Evolutionary conservation across 2,113 vertebrate species (phyloP).

Genomic region (Gorsachius goisagi): DNA sequence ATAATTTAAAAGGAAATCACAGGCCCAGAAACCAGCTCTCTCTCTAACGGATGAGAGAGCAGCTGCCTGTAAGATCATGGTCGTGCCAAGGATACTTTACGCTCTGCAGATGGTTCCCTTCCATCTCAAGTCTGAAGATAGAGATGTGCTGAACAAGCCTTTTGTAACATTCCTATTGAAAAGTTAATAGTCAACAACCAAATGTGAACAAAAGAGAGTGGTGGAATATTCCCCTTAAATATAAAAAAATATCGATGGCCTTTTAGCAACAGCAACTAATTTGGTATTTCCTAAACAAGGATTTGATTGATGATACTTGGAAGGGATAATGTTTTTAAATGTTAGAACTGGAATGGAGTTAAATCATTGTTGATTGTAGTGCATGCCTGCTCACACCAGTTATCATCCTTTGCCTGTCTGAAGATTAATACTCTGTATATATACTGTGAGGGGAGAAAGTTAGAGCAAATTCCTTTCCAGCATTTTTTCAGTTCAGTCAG

Average conservation of each 20-base stretch:
- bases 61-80: background rate
- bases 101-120: constrained; percentile 55
- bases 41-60: background rate
- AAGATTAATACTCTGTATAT: constrained; percentile 57
- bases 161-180: constrained; percentile 34
- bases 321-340: constrained; percentile 46
- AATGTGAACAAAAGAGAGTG: background rate
- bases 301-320: constrained; percentile 55
- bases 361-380: constrained; percentile 13
- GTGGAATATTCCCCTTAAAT: background rate
- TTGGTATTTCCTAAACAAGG: constrained; percentile 57
- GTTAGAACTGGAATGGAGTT: constrained; percentile 28
- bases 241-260: background rate
- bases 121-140: background rate
- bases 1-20: constrained; percentile 12
- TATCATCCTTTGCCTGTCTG: constrained; percentile 4
- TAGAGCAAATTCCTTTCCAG: constrained; percentile 28
- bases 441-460: background rate
- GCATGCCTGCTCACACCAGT: constrained; percentile 38
- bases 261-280: constrained; percentile 18
- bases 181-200: background rate
- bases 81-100: constrained; percentile 21
- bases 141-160: constrained; percentile 45
- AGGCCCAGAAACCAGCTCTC: background rate
- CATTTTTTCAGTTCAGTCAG: constrained; percentile 10